A percentile compares a stretch with the other conserved stretches of the same genome.
Evolutionary conservation across 2,888 invertebrate genomes (phyloP).

Genomic region (Catonia carolina): DNA sequence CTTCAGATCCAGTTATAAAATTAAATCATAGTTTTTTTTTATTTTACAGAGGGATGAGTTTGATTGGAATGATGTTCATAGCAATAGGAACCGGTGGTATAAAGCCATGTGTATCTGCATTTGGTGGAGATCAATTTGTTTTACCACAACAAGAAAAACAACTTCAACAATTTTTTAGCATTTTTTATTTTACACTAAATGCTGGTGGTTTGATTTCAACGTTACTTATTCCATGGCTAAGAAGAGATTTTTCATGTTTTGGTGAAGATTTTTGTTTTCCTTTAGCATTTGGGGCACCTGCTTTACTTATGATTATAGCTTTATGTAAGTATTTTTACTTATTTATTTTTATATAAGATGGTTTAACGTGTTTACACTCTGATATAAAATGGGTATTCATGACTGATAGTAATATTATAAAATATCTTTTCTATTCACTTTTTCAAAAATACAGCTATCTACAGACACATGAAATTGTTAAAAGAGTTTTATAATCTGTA

Average conservation of each 20-base stretch:
- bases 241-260: conserved; percentile 57
- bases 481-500: too few species aligned
- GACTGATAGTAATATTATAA: conserved; percentile 55
- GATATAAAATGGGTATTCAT: conserved; percentile 33
- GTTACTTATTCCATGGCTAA: conserved; percentile 63
- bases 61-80: background rate
- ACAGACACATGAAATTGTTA: too few species aligned
- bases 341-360: background rate
- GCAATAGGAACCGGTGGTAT: conserved; percentile 55
- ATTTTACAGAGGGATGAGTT: too few species aligned
- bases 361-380: background rate
- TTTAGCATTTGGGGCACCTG: conserved; percentile 70
- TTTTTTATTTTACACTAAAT: conserved; percentile 64
- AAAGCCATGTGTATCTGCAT: conserved; percentile 80
- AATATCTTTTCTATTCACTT: background rate
- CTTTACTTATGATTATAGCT: conserved; percentile 51
- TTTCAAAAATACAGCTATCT: conserved; percentile 56
- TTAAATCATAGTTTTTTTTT: too few species aligned
- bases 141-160: conserved; percentile 57
- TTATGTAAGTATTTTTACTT: conserved; percentile 46
- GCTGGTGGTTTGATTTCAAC: conserved; percentile 66
- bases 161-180: conserved; percentile 63
- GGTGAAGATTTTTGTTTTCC: conserved; percentile 61
- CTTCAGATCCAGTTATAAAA: too few species aligned
- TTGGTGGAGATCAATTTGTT: conserved; percentile 75